Conservation (phyloP, 2,888 invertebrate species). For the Agonopterix heracliana region DNA sequence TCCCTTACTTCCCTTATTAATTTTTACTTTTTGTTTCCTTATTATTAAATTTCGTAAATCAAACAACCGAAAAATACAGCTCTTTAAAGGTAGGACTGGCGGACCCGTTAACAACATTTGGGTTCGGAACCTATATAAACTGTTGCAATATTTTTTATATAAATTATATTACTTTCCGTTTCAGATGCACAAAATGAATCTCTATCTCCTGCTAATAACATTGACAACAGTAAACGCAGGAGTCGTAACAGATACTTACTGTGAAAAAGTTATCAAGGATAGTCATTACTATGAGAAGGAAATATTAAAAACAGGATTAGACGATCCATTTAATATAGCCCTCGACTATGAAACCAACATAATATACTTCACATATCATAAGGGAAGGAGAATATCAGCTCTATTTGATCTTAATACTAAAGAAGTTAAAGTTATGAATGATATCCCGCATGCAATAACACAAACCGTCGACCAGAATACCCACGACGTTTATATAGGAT, state of each 20-base stretch:
- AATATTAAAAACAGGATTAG: conserved; percentile 31
- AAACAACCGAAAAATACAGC: too few relatives aligned
- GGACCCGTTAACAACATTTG: too few relatives aligned
- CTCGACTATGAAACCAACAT: conserved; percentile 46
- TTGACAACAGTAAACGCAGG: conserved; percentile 18
- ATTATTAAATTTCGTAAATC: too few relatives aligned
- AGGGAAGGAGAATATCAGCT: conserved; percentile 42
- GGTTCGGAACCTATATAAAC: too few relatives aligned
- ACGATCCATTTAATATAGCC: conserved; percentile 41
- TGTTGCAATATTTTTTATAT: too few relatives aligned
- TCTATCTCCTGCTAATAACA: conserved; percentile 25
- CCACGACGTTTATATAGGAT: conserved; percentile 49
- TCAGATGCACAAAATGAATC: conserved; percentile 27
- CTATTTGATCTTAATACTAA: too few relatives aligned
- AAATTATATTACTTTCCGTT: too few relatives aligned
- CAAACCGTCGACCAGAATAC: conserved; percentile 46
- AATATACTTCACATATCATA: conserved; percentile 41
- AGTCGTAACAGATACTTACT: conserved; percentile 20
- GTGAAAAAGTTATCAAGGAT: conserved; percentile 30
- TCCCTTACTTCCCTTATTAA: too few relatives aligned
- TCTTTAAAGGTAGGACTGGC: too few relatives aligned
- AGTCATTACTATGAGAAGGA: conserved; percentile 38
- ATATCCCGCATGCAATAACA: conserved; percentile 44
- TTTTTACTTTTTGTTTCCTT: too few relatives aligned
- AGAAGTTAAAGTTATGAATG: conserved; percentile 38